phyloP scores from a whole-genome alignment of 2,797 vertebrate genomes.

The Euphonia xanthogaster region DNA sequence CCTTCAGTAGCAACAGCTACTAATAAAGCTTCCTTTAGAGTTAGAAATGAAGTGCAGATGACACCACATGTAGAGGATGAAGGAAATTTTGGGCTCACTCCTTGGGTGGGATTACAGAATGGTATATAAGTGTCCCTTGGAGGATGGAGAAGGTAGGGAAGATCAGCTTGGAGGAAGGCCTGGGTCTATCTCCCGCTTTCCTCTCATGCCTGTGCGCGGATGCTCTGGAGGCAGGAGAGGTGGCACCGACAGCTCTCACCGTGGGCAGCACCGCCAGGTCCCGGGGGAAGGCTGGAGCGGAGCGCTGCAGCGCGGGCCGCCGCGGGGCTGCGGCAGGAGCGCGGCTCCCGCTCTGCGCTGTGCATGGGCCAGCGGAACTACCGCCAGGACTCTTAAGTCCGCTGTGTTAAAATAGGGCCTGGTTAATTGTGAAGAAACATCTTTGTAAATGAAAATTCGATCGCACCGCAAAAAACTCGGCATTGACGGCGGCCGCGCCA shows the following conservation, averaged over 20 bases:
- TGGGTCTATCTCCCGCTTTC: not conserved
- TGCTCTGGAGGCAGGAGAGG: too few relatives aligned
- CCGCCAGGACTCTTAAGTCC: accelerated
- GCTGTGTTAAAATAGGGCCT: accelerated
- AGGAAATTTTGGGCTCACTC: not conserved
- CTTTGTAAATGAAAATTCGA: not conserved
- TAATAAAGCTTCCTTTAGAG: not conserved
- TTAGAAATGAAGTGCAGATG: not conserved
- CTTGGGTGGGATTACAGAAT: not conserved
- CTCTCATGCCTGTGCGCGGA: accelerated
- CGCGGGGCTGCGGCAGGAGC: not conserved
- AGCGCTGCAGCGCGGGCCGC: not conserved
- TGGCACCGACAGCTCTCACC: accelerated
- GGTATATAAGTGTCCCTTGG: not conserved
- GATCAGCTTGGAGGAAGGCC: not conserved
- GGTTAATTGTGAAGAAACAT: not conserved
- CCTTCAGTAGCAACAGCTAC: not conserved
- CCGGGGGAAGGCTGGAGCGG: too few relatives aligned
- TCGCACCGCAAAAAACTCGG: accelerated
- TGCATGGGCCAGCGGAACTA: accelerated
- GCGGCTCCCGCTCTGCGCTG: accelerated
- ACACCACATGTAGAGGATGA: not conserved
- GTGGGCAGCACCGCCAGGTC: not conserved
- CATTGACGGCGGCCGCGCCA: accelerated
- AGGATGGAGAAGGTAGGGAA: not conserved